Percentiles rank a stretch among this genome's conserved stretches.
Conservation (phyloP, 2,888 invertebrate species). For the Tuberolachnus salignus region DNA sequence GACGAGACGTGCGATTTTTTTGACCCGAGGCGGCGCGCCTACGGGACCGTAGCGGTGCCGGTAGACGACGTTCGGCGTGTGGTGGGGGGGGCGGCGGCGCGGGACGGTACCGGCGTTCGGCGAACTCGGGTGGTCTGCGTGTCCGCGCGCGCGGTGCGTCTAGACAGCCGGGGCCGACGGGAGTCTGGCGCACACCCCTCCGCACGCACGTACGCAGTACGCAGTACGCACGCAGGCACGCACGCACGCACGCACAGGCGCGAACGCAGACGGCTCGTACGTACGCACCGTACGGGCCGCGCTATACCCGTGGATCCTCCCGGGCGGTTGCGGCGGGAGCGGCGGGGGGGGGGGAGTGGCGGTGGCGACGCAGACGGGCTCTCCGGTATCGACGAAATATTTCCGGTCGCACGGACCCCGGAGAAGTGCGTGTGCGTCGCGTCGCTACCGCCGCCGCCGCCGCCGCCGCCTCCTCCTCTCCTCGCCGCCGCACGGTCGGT, state of each 20-base stretch:
- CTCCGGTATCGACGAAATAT: constrained; percentile 48
- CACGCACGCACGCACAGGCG: background rate
- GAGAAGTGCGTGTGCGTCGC: constrained; percentile 16
- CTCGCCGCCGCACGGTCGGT: too few relatives aligned
- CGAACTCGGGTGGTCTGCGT: constrained; percentile 47
- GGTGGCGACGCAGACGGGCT: background rate
- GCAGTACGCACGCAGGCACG: background rate
- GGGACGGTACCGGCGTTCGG: constrained; percentile 14
- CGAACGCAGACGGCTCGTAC: background rate
- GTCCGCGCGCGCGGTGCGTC: constrained; percentile 18
- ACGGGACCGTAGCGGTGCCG: background rate
- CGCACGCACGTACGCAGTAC: background rate
- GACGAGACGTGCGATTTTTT: constrained; percentile 5
- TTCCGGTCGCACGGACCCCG: constrained; percentile 40
- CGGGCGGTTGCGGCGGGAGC: too few relatives aligned
- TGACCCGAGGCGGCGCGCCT: background rate
- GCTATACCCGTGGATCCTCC: background rate
- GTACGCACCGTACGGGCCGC: background rate
- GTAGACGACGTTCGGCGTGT: background rate
- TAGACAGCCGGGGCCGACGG: constrained; percentile 39
- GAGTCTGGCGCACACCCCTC: constrained; percentile 44
- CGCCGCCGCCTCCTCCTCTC: background rate
- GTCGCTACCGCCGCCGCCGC: background rate
- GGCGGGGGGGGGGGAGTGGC: background rate
- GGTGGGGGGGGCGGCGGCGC: background rate